Evolutionary conservation across 2,888 invertebrate genomes (phyloP).

Genomic region (Chymomyza procnemis): DNA sequence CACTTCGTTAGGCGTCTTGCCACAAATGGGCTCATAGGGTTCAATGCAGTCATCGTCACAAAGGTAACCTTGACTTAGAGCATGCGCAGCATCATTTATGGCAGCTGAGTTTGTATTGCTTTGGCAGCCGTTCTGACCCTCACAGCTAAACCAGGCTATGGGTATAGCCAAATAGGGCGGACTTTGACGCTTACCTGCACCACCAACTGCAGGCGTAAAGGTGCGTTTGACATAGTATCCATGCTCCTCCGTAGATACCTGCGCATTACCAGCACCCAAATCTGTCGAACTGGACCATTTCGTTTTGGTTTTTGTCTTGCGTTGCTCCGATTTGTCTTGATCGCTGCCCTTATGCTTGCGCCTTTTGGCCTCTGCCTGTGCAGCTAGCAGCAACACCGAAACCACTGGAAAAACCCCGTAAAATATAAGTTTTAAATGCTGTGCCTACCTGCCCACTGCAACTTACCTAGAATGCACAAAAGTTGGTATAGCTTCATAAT

Average conservation of each 20-base stretch:
- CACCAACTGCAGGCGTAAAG: conserved; percentile 43
- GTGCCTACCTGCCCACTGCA: background rate
- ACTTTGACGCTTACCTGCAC: conserved; percentile 39
- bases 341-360: conserved; percentile 63
- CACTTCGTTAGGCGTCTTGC: conserved; percentile 63
- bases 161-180: conserved; percentile 73
- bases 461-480: conserved; percentile 53
- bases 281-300: conserved; percentile 73
- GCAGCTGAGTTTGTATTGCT: conserved; percentile 49
- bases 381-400: conserved; percentile 49
- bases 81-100: conserved; percentile 57
- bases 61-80: conserved; percentile 65
- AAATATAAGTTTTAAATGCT: background rate
- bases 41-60: conserved; percentile 72
- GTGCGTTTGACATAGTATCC: conserved; percentile 75
- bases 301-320: conserved; percentile 70
- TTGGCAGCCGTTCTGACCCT: conserved; percentile 46
- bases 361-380: conserved; percentile 53
- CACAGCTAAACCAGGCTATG: conserved; percentile 70
- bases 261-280: conserved; percentile 44
- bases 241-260: conserved; percentile 72
- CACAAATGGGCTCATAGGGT: conserved; percentile 70
- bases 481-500: conserved; percentile 48
- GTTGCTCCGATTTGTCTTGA: conserved; percentile 33
- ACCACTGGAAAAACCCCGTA: conserved; percentile 31